Percentiles rank a stretch among this genome's conserved stretches.
These are phyloP conservation scores for Protobothrops mucrosquamatus DNA, from an alignment of 2,113 vertebrate genomes.

Conservation along the genomic window DNA sequence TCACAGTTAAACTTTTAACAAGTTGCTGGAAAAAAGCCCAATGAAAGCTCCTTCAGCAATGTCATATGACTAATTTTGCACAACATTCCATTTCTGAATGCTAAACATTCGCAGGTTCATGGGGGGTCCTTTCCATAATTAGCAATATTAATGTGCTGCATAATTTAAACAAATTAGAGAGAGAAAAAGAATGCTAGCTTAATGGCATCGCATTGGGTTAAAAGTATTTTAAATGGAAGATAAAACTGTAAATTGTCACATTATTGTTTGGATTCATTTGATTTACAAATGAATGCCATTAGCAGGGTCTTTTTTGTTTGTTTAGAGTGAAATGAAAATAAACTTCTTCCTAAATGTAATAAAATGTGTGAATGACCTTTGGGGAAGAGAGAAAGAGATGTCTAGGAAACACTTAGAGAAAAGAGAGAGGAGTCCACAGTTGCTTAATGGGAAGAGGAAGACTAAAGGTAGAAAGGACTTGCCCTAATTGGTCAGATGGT, in stretches of 20 bases:
- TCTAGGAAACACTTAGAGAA: not conserved
- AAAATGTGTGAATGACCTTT: not conserved
- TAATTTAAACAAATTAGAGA: not conserved
- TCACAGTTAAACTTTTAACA: not conserved
- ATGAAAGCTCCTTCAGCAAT: not conserved
- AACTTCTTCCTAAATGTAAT: not conserved
- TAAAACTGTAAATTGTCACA: slow-evolving; percentile 3
- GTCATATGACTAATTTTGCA: not conserved
- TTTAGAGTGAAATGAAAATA: not conserved
- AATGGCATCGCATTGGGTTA: not conserved
- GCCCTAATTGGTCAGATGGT: not conserved
- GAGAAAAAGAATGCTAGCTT: not conserved
- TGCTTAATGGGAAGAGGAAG: not conserved
- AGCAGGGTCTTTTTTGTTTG: not conserved
- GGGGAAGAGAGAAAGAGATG: not conserved
- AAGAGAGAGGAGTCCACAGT: not conserved
- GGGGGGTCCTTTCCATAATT: not conserved
- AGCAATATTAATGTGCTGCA: slow-evolving; percentile 1
- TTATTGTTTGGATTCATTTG: not conserved
- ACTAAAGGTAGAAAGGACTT: not conserved
- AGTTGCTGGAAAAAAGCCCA: not conserved
- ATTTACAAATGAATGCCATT: slow-evolving; percentile 11
- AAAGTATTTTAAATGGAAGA: not conserved
- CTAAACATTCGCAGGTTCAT: not conserved
- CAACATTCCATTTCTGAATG: not conserved